Evolutionary conservation across 92 coral and sea anemone genomes (phyloP).

Genomic region (Epizoanthus rinbou): DNA sequence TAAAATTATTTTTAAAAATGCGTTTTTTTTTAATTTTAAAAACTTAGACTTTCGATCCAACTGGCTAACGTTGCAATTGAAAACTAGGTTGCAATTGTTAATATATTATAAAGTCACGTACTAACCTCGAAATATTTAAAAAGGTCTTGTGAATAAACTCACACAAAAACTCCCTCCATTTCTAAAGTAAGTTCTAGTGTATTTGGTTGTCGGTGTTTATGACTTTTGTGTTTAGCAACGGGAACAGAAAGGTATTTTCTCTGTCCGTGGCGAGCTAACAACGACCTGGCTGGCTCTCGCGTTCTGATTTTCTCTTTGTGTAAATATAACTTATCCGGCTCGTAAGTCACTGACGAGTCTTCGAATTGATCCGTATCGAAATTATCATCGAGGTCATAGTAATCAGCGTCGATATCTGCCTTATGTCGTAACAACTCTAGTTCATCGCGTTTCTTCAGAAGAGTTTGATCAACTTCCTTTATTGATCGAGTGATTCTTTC

Average conservation of each 20-base stretch:
- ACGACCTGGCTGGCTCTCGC: background rate
- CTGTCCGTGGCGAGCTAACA: slow-evolving; percentile 38
- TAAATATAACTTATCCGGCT: background rate
- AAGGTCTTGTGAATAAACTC: background rate
- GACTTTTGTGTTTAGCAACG: slow-evolving; percentile 11
- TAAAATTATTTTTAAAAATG: too few relatives aligned
- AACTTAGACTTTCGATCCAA: too few relatives aligned
- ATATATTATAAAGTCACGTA: background rate
- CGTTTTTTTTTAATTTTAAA: too few relatives aligned
- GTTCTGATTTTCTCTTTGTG: slow-evolving; percentile 19
- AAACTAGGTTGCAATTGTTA: background rate
- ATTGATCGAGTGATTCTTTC: slow-evolving; percentile 52
- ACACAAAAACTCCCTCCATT: slow-evolving; percentile 23
- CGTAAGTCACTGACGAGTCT: slow-evolving; percentile 16
- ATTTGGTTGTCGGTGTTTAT: background rate
- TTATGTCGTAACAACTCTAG: slow-evolving; percentile 51
- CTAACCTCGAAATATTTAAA: too few relatives aligned
- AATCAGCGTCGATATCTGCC: slow-evolving; percentile 19
- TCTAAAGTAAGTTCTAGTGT: background rate
- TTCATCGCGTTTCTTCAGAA: slow-evolving; percentile 47
- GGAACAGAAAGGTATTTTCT: slow-evolving; percentile 24
- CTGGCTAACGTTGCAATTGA: too few relatives aligned
- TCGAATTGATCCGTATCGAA: slow-evolving; percentile 45
- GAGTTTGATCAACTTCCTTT: slow-evolving; percentile 48
- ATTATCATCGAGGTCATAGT: slow-evolving; percentile 71